Evolutionary conservation across 2,888 invertebrate species (phyloP), one percentile per base, ranked within the genome.

Genomic region (Harmothoe impar): DNA sequence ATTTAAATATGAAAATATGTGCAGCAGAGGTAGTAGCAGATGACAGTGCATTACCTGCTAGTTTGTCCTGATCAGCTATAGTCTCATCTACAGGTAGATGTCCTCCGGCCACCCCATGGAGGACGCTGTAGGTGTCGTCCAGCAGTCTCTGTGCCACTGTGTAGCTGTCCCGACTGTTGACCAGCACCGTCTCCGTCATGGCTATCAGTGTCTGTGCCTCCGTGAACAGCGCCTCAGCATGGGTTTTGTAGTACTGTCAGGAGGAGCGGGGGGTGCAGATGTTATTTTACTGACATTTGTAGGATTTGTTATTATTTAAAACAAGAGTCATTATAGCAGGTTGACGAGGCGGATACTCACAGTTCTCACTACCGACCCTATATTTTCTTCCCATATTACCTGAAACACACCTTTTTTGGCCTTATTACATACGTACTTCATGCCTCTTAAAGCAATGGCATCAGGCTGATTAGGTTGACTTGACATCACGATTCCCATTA

Each of bases 181-280:
- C 33, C 17, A 89, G 12, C 7, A 78, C 68, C 29, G 56, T n/a
- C 88, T 56, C 78, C 0, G 91, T 35, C 89, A 91, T 31, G 51
- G 17, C n/a, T 15, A 91, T 33, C 7, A 85, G 72, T 17, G 52
- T 89, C 35, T 85, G 68, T 7, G 89, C 35, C 25, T 89, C 89
- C 23, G 43, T 29, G 56, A 89, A 89, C 54, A 89, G 43, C 33
- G 77, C 52, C 56, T 89, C 89, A 20, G 91, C 91, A 25, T 91
- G 51, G 1, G 52, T 7, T 17, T 33, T 54, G 89, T 91, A 62
- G 43, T 91, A 43, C 91, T 91, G 81, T 15, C 10, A 12, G 31
- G 43, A 10, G 20, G 25, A 81, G 33, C 33, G 7, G 29, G 29
- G 3, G 68, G 15, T 56, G 56, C 15, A 20, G 20, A 17, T 15